Conservation (phyloP, 2,888 invertebrate species). For the Dexiosoma caninum region DNA sequence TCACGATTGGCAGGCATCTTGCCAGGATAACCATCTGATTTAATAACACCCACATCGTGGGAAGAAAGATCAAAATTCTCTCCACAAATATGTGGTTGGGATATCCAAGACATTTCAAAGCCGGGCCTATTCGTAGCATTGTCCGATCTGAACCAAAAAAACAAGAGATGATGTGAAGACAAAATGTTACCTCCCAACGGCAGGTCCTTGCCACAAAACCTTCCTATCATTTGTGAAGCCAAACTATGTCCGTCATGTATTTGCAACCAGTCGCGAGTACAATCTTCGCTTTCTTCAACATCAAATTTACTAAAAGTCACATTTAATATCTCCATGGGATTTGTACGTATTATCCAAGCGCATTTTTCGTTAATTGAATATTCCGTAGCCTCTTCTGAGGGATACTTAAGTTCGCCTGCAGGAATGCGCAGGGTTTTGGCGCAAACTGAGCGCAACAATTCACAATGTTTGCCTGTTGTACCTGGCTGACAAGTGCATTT, state of each 20-base stretch:
- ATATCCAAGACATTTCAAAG: constrained; percentile 88
- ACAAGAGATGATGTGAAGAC: constrained; percentile 86
- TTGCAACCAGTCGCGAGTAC: constrained; percentile 85
- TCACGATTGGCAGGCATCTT: constrained; percentile 88
- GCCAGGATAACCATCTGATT: constrained; percentile 93
- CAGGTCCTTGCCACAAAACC: constrained; percentile 86
- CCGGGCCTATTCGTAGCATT: constrained; percentile 80
- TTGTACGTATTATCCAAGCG: constrained; percentile 87
- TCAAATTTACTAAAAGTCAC: constrained; percentile 88
- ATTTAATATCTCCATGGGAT: constrained; percentile 84
- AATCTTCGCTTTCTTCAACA: constrained; percentile 80
- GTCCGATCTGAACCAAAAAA: constrained; percentile 90
- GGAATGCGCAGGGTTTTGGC: constrained; percentile 79
- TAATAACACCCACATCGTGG: constrained; percentile 83
- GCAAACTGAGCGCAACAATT: constrained; percentile 80
- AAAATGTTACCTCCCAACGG: constrained; percentile 85
- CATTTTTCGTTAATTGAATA: constrained; percentile 85
- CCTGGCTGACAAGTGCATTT: constrained; percentile 83
- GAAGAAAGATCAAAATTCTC: constrained; percentile 79
- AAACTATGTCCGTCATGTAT: constrained; percentile 90
- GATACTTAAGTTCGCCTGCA: constrained; percentile 83
- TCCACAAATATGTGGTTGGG: constrained; percentile 86
- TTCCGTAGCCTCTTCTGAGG: constrained; percentile 76
- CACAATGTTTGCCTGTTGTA: constrained; percentile 84
- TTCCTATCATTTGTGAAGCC: constrained; percentile 84